Conservation (phyloP, 2,888 invertebrate genomes). For the Electrophaes corylata region DNA sequence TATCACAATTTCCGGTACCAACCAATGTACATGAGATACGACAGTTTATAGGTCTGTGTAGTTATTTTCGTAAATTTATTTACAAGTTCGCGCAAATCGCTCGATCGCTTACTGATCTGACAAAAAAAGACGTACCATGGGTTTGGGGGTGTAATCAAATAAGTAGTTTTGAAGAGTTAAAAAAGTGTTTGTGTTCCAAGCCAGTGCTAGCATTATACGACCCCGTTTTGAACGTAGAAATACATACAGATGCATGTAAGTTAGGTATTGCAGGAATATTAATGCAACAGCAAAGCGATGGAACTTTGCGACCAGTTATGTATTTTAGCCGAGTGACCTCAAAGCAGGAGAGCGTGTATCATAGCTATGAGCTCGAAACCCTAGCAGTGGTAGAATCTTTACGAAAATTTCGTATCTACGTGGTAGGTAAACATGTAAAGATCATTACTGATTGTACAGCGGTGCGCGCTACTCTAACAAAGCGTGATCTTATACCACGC, state of each 20-base stretch:
- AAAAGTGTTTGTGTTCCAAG: conserved; percentile 29
- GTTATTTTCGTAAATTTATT: conserved; percentile 49
- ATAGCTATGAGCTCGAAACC: conserved; percentile 52
- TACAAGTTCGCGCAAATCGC: conserved; percentile 43
- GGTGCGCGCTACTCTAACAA: not conserved
- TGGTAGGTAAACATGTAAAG: conserved; percentile 22
- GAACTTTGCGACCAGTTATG: not conserved
- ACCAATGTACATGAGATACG: conserved; percentile 41
- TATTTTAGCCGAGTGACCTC: not conserved
- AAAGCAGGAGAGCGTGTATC: not conserved
- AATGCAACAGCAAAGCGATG: not conserved
- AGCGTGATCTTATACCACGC: not conserved
- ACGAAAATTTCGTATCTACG: conserved; percentile 39
- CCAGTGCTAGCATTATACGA: conserved; percentile 40
- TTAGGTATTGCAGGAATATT: not conserved
- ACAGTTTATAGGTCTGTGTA: conserved; percentile 44
- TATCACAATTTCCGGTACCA: conserved; percentile 36
- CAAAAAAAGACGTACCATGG: not conserved
- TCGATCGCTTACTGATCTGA: conserved; percentile 4
- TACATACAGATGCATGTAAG: not conserved
- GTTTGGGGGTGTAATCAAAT: not conserved
- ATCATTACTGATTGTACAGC: conserved; percentile 33
- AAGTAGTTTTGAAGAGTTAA: conserved; percentile 26
- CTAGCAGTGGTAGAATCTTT: conserved; percentile 49
- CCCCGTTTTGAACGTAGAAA: not conserved